A percentile compares a stretch with the other conserved stretches of the same genome.
Conservation (phyloP, 2,797 vertebrate species). For the Leontopithecus rosalia region DNA sequence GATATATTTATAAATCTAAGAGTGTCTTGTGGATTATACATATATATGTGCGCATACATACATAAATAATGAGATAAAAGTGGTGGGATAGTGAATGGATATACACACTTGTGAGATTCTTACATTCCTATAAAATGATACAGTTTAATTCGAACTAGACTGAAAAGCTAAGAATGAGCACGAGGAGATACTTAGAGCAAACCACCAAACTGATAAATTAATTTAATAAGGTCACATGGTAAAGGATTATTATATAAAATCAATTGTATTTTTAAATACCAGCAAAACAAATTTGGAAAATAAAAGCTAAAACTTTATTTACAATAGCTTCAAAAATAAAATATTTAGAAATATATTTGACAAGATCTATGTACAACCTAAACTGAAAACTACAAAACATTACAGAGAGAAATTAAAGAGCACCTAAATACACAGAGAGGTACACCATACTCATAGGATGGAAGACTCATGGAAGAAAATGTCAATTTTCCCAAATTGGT, state of each 20-base stretch:
- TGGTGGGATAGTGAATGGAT: fast-evolving
- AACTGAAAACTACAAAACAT: background rate
- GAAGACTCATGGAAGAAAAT: background rate
- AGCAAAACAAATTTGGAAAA: background rate
- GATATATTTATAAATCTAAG: background rate
- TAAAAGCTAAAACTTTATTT: background rate
- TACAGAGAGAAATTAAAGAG: background rate
- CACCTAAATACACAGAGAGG: background rate
- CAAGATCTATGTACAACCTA: background rate
- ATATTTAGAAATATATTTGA: background rate
- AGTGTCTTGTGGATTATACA: background rate
- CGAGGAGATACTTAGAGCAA: background rate
- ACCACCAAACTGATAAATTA: background rate
- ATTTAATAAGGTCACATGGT: background rate
- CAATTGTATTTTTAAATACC: background rate
- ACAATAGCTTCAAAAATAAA: background rate
- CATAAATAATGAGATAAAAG: background rate
- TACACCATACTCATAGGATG: background rate
- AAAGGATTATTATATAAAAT: background rate
- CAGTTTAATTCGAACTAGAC: background rate
- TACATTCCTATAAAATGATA: background rate
- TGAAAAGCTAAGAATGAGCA: background rate
- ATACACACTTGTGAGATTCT: background rate
- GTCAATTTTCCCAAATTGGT: background rate
- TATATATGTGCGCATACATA: background rate